Evolutionary conservation across 2,113 vertebrate species (phyloP), one percentile per base, ranked within the genome.

Genomic region (Regulus satrapa): DNA sequence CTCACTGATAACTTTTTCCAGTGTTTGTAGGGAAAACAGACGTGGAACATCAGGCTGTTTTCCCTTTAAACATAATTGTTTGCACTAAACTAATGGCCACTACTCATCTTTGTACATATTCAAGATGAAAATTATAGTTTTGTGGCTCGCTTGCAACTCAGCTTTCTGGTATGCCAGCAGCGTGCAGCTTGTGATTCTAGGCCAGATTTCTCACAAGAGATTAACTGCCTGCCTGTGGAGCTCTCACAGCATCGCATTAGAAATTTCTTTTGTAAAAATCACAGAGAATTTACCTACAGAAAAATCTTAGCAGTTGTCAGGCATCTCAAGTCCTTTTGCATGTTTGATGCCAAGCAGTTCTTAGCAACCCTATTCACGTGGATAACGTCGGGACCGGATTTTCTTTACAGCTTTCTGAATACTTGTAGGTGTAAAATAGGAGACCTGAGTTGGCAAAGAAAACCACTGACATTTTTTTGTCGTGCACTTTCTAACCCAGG

Each of bases 11-110:
- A 79, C 69, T 96, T 92, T 92, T 96, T 92, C 84, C 80, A 86
- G 84, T 95, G 88, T 93, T 96, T 94, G 88, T 82, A 94, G 95
- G 78, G 88, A 94, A 95, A 96, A 97, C 84, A 97, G 92, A 91
- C 55, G 28, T n/a, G 56, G 91, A 96, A 94, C 80, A 91, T 95
- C 58, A 51, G 58, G 43, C 83, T 95, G 95, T 96, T 96, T 97
- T 92, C 89, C 79, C 89, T 91, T 92, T 86, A 92, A 96, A 94
- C 95, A 92, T 85, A 92, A 71, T 34, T 96, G 94, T 96, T 96
- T 97, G 93, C 91, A 90, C 94, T 91, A 95, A 96, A 67, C 91
- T 96, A 94, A 90, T 93, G 89, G 92, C 88, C 69, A 92, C 92
- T 96, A 96, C 87, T 97, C 89, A 89, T 96, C 94, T 95, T 84